These are phyloP conservation scores for Daubentonia madagascariensis DNA, from an alignment of 2,113 vertebrate species.

Conservation along the genomic window DNA sequence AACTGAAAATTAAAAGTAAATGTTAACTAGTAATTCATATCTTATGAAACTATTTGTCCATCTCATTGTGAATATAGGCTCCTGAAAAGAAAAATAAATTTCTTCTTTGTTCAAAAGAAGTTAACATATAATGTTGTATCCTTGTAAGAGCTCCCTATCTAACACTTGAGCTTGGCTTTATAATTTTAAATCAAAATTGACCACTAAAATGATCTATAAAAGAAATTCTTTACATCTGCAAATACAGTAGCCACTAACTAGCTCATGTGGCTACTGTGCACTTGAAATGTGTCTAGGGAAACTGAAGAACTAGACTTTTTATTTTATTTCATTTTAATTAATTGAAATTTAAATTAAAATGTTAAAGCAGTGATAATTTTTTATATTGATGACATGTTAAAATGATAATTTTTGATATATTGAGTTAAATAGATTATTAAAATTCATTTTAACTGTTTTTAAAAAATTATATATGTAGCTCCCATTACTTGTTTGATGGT, in stretches of 20 bases:
- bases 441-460: neutral
- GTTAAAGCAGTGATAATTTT: neutral
- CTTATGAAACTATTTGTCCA: slow-evolving; percentile 3
- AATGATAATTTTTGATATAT: neutral
- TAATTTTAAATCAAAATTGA: neutral
- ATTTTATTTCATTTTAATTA: neutral
- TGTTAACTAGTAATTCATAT: neutral
- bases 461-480: neutral
- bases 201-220: neutral
- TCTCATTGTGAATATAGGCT: neutral
- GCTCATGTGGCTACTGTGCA: neutral
- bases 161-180: neutral
- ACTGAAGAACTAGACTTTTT: neutral
- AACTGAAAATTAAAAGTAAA: slow-evolving; percentile 10
- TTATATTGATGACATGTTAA: neutral
- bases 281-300: neutral
- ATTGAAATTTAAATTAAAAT: neutral
- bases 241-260: neutral
- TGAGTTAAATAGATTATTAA: neutral
- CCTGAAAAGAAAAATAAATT: neutral
- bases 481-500: neutral
- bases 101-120: neutral
- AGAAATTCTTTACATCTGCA: neutral
- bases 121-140: neutral
- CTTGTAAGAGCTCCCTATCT: neutral